phyloP scores from a whole-genome alignment of 2,797 vertebrate genomes.

The Paguma larvata region DNA sequence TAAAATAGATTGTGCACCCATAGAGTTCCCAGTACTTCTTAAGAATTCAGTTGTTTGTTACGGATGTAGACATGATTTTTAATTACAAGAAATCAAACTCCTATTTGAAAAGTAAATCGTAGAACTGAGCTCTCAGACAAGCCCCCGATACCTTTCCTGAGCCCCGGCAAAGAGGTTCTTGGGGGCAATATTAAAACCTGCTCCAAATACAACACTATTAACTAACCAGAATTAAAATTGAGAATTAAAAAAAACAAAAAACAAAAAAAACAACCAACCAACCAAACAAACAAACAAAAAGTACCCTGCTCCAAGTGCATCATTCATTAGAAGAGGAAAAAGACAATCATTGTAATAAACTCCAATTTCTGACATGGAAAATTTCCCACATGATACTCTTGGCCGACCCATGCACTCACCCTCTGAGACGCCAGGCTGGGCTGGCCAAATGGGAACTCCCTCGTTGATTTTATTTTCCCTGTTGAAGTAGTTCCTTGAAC shows the following conservation, averaged over 20 bases:
- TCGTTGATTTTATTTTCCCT: constrained; percentile 57
- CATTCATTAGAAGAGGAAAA: not conserved
- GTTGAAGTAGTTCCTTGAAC: constrained; percentile 33
- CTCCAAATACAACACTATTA: too few species aligned
- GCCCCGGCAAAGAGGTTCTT: constrained; percentile 31
- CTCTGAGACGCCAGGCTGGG: constrained; percentile 52
- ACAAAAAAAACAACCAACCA: too few species aligned
- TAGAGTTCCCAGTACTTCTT: not conserved
- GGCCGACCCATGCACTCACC: not conserved
- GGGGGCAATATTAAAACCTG: constrained; percentile 62
- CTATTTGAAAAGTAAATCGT: constrained; percentile 47
- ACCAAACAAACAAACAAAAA: too few species aligned
- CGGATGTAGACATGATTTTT: not conserved
- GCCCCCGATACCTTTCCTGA: constrained; percentile 14
- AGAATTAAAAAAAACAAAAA: too few species aligned
- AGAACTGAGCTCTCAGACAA: not conserved
- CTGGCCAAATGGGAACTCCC: not conserved
- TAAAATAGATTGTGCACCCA: not conserved
- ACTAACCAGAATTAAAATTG: too few species aligned
- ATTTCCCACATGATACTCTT: constrained; percentile 60
- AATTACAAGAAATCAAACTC: constrained; percentile 21
- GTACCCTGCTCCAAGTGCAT: constrained; percentile 65
- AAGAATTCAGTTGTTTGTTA: not conserved
- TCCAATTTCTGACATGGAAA: constrained; percentile 54
- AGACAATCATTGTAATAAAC: constrained; percentile 67